phyloP scores from a whole-genome alignment of 2,888 invertebrate species.

The Diarsia brunnea region DNA sequence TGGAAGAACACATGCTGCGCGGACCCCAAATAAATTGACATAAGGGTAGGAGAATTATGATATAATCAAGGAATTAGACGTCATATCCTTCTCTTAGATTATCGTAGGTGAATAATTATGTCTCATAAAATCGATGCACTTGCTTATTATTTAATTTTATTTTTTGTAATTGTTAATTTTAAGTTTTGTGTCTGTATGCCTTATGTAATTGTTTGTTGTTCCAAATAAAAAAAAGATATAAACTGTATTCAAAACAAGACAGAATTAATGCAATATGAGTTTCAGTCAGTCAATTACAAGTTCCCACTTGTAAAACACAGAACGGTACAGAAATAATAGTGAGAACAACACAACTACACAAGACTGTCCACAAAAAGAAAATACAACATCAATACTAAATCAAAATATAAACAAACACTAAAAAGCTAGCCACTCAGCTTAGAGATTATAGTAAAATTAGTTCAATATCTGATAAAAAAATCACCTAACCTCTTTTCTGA shows the following conservation, averaged over 20 bases:
- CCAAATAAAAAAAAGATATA: no score
- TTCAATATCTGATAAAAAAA: neutral
- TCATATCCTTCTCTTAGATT: no score
- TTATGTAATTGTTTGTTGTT: no score
- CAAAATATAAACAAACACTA: neutral
- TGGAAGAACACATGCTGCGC: neutral
- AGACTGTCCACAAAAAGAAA: neutral
- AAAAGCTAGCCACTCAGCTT: neutral
- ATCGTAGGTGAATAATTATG: no score
- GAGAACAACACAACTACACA: neutral
- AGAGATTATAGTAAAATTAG: neutral
- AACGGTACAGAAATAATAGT: neutral
- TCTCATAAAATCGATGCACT: no score
- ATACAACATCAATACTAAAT: neutral
- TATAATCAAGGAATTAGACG: no score
- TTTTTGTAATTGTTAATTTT: no score
- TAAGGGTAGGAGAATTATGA: neutral
- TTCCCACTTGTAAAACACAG: neutral
- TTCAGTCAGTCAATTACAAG: no score
- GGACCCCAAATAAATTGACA: neutral
- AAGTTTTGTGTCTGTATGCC: no score
- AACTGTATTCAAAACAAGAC: neutral
- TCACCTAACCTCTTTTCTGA: neutral
- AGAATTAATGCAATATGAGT: neutral
- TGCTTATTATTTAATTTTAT: no score